Evolutionary conservation across 2,888 invertebrate genomes (phyloP).

Genomic region (Drosophila lutescens): DNA sequence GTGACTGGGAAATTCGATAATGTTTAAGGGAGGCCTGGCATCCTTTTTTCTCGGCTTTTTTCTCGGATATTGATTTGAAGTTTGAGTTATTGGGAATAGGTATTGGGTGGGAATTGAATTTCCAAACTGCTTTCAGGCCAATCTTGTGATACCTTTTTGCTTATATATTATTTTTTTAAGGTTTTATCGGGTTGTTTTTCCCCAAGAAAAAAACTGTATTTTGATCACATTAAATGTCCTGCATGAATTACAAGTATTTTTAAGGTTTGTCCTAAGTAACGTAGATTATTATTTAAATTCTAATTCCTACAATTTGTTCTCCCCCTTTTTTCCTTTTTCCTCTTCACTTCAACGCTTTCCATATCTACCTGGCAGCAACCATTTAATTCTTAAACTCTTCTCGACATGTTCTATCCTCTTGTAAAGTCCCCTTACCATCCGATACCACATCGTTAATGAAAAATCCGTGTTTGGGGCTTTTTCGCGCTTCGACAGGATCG

Average conservation of each 20-base stretch:
- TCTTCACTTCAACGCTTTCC: neutral
- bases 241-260: too few species aligned
- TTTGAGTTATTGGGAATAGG: slow-evolving; percentile 15
- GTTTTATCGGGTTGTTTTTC: too few species aligned
- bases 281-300: too few species aligned
- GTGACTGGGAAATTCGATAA: slow-evolving; percentile 32
- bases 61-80: slow-evolving; percentile 6
- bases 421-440: slow-evolving; percentile 7
- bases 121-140: slow-evolving; percentile 11
- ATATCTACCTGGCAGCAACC: neutral
- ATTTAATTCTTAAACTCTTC: slow-evolving; percentile 33
- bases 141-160: slow-evolving; percentile 1
- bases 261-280: too few species aligned
- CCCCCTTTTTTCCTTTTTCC: too few species aligned
- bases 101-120: slow-evolving; percentile 27
- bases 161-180: neutral
- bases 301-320: neutral
- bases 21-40: neutral
- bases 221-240: too few species aligned
- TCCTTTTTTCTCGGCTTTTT: slow-evolving; percentile 10
- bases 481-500: slow-evolving; percentile 6
- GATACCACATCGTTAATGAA: slow-evolving; percentile 70
- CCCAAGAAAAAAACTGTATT: too few species aligned
- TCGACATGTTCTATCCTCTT: slow-evolving; percentile 12
- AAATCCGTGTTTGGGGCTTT: slow-evolving; percentile 43